Evolutionary conservation across 2,888 invertebrate species (phyloP).

Genomic region (Ochropacha duplaris): DNA sequence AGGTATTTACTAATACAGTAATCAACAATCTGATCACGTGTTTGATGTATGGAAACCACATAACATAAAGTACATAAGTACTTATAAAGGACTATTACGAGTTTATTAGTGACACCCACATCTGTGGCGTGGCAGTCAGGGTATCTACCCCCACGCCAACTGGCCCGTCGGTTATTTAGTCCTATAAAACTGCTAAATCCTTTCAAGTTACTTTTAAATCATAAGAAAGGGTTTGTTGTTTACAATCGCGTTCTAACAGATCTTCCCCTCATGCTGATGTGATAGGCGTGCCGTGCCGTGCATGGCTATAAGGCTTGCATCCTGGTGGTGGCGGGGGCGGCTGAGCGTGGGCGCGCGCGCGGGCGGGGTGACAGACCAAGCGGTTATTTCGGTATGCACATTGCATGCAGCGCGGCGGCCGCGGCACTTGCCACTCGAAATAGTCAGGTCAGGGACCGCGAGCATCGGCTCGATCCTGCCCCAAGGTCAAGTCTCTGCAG

Average conservation of each 20-base stretch:
- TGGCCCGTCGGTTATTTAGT: too few relatives aligned
- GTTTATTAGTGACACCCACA: too few relatives aligned
- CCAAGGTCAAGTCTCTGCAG: slow-evolving; percentile 80
- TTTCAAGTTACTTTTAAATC: slow-evolving; percentile 12
- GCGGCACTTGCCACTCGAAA: slow-evolving; percentile 81
- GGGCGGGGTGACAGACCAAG: slow-evolving; percentile 60
- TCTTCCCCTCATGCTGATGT: slow-evolving; percentile 49
- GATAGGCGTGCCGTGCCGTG: slow-evolving; percentile 67
- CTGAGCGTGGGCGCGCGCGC: slow-evolving; percentile 39
- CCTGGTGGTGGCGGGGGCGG: slow-evolving; percentile 51
- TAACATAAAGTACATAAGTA: too few relatives aligned
- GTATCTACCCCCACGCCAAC: too few relatives aligned
- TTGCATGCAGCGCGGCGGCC: slow-evolving; percentile 74
- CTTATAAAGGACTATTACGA: too few relatives aligned
- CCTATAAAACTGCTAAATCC: not conserved
- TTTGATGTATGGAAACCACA: too few relatives aligned
- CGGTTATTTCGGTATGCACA: slow-evolving; percentile 83
- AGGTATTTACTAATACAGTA: too few relatives aligned
- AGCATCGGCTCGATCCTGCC: slow-evolving; percentile 78
- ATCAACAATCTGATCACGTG: too few relatives aligned
- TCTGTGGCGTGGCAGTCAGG: too few relatives aligned
- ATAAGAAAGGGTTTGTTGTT: slow-evolving; percentile 54
- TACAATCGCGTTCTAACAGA: slow-evolving; percentile 52
- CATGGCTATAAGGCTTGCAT: slow-evolving; percentile 65
- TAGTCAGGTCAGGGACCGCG: slow-evolving; percentile 83